phyloP scores from a whole-genome alignment of 2,797 vertebrate species.

The Ciconia nigra region DNA sequence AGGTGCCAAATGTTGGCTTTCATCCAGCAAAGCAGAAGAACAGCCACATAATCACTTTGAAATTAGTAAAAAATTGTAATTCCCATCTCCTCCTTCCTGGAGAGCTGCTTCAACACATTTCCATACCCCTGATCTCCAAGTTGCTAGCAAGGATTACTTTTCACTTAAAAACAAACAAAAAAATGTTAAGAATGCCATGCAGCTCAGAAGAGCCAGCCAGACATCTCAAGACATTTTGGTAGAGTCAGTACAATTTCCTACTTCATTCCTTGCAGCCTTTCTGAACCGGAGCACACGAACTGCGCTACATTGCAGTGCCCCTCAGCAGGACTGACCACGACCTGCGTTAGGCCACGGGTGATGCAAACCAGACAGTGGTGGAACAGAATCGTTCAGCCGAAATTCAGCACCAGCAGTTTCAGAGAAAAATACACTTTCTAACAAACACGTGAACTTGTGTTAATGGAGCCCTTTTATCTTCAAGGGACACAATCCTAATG shows the following conservation, averaged over 20 bases:
- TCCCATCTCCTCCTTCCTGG: background rate
- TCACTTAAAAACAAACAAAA: background rate
- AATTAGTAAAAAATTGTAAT: background rate
- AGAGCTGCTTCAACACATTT: background rate
- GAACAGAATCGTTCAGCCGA: background rate
- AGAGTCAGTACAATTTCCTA: background rate
- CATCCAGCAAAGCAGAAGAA: background rate
- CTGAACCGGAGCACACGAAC: background rate
- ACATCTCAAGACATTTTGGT: background rate
- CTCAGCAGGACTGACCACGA: background rate
- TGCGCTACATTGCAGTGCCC: background rate
- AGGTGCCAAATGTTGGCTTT: background rate
- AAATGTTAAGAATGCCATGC: background rate
- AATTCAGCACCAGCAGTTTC: background rate
- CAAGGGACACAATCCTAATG: background rate
- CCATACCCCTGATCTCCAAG: background rate
- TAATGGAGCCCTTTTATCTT: background rate
- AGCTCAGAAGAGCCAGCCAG: background rate
- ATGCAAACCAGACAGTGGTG: background rate
- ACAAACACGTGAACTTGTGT: background rate
- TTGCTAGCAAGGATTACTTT: background rate
- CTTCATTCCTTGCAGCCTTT: background rate
- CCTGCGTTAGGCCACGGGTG: rapidly evolving
- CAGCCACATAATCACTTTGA: background rate
- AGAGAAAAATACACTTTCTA: background rate